Evolutionary conservation across 2,113 vertebrate species (phyloP).

Genomic region (Erpornis zantholeuca): DNA sequence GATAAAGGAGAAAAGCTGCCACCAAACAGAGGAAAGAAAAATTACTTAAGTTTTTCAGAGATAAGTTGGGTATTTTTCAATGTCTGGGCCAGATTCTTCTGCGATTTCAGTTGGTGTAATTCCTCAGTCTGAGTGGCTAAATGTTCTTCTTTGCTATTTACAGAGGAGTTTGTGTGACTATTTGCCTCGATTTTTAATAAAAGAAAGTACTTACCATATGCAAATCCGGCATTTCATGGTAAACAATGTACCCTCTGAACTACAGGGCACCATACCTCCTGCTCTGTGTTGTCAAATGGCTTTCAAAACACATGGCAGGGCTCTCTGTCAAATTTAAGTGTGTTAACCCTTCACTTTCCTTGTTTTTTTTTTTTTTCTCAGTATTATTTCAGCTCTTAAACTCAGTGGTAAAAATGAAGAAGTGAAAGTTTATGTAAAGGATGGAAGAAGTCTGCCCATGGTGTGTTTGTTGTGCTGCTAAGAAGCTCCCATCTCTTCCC

Average conservation of each 20-base stretch:
- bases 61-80: constrained; percentile 9
- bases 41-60: not conserved
- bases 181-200: constrained; percentile 71
- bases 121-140: constrained; percentile 15
- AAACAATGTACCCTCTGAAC: constrained; percentile 70
- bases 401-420: not conserved
- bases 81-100: constrained; percentile 24
- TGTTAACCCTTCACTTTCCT: not conserved
- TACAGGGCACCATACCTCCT: constrained; percentile 51
- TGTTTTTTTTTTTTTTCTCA: not conserved
- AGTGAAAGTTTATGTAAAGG: not conserved
- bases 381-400: not conserved
- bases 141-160: constrained; percentile 69
- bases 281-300: constrained; percentile 37
- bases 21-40: not conserved
- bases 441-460: fast-evolving
- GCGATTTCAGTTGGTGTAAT: constrained; percentile 1
- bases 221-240: constrained; percentile 71
- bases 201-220: constrained; percentile 70
- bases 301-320: constrained; percentile 44
- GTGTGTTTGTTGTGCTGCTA: not conserved
- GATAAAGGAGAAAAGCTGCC: not conserved
- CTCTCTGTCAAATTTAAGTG: constrained; percentile 1
- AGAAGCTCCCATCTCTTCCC: not conserved
- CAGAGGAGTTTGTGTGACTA: constrained; percentile 68